Evolutionary conservation across 2,888 invertebrate genomes (phyloP), one percentile per base, ranked within the genome.

Genomic region (Agrochola lota): DNA sequence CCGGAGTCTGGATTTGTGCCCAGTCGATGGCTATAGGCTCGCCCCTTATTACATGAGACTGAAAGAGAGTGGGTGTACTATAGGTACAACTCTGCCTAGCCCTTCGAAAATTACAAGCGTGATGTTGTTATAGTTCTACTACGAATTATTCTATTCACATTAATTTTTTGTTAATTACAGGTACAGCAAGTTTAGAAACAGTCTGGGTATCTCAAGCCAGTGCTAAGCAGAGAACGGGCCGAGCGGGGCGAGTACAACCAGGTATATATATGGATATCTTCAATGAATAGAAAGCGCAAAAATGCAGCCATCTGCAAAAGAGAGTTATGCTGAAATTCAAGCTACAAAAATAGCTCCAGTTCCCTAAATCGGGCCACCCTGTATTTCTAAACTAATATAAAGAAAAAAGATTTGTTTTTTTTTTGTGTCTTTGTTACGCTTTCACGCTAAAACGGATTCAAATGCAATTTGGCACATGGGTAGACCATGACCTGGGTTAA

Each of bases 241-340:
- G 98, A 62, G 98, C 98, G 8, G 98, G 98, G 0, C 94, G 98
- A 74, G 97, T 97, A 0, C 97, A 95, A 81, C 95, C 97, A 20
- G 98, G 98, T 88, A 96, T 95, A 2, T 15, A 2, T 1, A 1
- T 3, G 0, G 2, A 0, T 59, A n/a, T n/a, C n/a, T n/a, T 30
- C 30, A 30, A 43, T 66, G 20, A 43, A 40, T 17, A 43, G n/a
- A n/a, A 43, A 15, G 9, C 17, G n/a, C 40, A 43, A 66, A 64
- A n/a, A 64, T 40, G 5, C n/a, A 40, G 15, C 17, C 40, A 15
- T 15, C 23, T 63, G 35, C 63, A 35, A 2, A 35, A 7, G 9
- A 15, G 63, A 40, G 8, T 63, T 15, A n/a, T 64, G 8, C 17
- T n/a, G 9, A 40, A 17, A 8, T 52, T 49, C 49, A 49, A 20